Percentiles rank a stretch among this genome's conserved stretches.
phyloP scores from a whole-genome alignment of 2,888 invertebrate genomes.

The Campoplex nolae region DNA sequence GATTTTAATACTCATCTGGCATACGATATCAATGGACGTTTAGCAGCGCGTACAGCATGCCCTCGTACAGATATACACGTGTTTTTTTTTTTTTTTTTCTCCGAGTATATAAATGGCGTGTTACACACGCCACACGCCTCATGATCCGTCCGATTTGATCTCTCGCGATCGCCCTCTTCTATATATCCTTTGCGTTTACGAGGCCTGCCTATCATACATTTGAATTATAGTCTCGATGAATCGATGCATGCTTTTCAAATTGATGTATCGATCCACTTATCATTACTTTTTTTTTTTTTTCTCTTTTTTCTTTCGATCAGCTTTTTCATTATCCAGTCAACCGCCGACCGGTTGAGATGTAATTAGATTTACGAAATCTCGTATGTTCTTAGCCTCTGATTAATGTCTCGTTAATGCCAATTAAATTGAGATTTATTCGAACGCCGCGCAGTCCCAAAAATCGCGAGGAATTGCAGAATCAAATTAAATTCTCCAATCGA shows the following conservation, averaged over 20 bases:
- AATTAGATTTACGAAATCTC: neutral
- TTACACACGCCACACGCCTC: slow-evolving; percentile 1
- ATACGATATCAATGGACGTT: neutral
- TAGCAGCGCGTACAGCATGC: neutral
- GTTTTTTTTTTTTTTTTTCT: neutral
- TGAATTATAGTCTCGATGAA: slow-evolving; percentile 45
- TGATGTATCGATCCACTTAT: neutral
- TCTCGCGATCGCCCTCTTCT: slow-evolving; percentile 39
- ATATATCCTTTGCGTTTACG: neutral
- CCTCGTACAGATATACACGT: neutral
- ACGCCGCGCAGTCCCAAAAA: no score
- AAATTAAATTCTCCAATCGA: no score
- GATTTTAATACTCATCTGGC: slow-evolving; percentile 23
- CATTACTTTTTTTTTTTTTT: no score
- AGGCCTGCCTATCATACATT: slow-evolving; percentile 41
- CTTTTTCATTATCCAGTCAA: neutral
- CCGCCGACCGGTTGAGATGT: neutral
- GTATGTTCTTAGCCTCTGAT: neutral
- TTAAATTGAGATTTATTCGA: neutral
- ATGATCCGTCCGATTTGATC: slow-evolving; percentile 40
- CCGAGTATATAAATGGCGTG: neutral
- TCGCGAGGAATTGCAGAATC: neutral
- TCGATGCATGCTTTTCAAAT: slow-evolving; percentile 7
- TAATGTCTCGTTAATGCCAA: neutral
- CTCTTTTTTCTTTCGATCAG: neutral